Conservation (phyloP, 2,113 vertebrate genomes). For the Pelusios castaneus region DNA sequence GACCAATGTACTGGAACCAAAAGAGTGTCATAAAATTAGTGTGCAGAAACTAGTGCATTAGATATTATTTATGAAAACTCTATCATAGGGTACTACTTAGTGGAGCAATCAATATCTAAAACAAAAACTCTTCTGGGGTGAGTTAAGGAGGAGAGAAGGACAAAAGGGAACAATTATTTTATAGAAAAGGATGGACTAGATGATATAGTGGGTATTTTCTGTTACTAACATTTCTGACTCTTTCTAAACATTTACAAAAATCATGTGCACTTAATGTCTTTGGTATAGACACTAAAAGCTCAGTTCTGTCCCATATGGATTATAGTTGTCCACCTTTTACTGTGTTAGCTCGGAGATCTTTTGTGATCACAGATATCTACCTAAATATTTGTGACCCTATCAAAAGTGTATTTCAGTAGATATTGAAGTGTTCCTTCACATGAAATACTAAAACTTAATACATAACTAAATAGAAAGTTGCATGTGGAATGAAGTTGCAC, state of each 20-base stretch:
- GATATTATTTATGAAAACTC: neutral
- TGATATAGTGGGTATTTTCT: neutral
- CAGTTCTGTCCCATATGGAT: neutral
- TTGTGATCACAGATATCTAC: neutral
- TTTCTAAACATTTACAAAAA: neutral
- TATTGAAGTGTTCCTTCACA: neutral
- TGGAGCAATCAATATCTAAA: neutral
- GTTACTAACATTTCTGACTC: neutral
- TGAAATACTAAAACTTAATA: neutral
- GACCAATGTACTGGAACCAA: neutral
- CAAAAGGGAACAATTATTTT: neutral
- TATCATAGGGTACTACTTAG: neutral
- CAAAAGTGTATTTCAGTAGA: neutral
- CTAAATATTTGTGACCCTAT: neutral
- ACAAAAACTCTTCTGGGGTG: neutral
- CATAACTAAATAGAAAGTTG: neutral
- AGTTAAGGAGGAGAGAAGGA: neutral
- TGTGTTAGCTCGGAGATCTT: neutral
- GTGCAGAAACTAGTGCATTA: neutral
- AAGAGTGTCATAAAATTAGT: neutral
- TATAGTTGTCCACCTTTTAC: neutral
- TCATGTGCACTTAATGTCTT: neutral
- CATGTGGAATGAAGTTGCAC: neutral
- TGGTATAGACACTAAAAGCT: neutral
- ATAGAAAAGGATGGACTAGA: neutral